These are phyloP conservation scores for Sinotaia quadrata DNA, from an alignment of 2,888 invertebrate genomes.

Conservation along the genomic window DNA sequence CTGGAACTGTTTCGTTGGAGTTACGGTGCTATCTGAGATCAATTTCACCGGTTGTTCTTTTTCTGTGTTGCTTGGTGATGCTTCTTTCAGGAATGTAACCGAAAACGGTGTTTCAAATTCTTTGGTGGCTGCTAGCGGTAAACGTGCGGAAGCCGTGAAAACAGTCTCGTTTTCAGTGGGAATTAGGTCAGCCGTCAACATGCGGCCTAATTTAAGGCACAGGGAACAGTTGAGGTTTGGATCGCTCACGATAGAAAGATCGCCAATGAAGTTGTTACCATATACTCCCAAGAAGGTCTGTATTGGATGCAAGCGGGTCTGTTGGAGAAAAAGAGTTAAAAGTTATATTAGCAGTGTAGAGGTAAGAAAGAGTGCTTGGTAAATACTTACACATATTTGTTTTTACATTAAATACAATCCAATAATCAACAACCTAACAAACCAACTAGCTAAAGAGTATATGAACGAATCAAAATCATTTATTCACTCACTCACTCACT, in stretches of 20 bases:
- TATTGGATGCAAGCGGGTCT: constrained; percentile 16
- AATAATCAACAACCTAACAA: background rate
- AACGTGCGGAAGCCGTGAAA: constrained; percentile 9
- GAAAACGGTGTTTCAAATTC: constrained; percentile 11
- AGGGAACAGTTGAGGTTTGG: constrained; percentile 6
- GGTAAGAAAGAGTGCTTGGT: too few relatives aligned
- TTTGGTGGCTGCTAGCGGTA: constrained; percentile 11
- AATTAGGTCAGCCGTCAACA: constrained; percentile 19
- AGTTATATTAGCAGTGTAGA: too few relatives aligned
- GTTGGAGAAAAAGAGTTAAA: background rate
- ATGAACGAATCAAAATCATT: background rate
- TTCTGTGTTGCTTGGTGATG: background rate
- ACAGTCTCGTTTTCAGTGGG: constrained; percentile 14
- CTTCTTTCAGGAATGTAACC: background rate
- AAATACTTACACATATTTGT: too few relatives aligned
- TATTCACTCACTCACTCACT: background rate
- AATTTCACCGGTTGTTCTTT: too few relatives aligned
- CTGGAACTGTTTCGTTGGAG: too few relatives aligned
- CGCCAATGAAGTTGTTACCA: constrained; percentile 11
- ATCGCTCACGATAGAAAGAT: constrained; percentile 7
- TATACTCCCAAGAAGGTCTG: constrained; percentile 16
- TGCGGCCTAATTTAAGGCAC: constrained; percentile 19
- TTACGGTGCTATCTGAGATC: too few relatives aligned
- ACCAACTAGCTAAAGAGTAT: background rate
- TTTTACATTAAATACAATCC: background rate